Evolutionary conservation across 2,888 invertebrate species (phyloP).

Genomic region (Chrysolina haemoptera): DNA sequence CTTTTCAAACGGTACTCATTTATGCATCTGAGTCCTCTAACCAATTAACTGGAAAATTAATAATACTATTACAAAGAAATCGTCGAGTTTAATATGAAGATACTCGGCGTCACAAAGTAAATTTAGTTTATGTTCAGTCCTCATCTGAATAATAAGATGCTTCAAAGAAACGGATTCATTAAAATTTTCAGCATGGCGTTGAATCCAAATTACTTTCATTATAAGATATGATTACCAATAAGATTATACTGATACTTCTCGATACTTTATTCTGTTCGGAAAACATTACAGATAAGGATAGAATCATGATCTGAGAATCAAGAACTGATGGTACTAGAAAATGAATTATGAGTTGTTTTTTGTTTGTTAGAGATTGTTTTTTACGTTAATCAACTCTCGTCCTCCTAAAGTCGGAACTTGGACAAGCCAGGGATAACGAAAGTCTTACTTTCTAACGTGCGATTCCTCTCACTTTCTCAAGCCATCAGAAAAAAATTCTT

Average conservation of each 20-base stretch:
- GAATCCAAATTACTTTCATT: background rate
- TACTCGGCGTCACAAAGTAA: background rate
- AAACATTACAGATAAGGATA: no score
- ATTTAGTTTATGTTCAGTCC: background rate
- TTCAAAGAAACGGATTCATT: background rate
- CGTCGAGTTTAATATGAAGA: background rate
- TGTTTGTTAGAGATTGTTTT: no score
- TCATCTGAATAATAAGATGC: background rate
- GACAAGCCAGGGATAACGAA: no score
- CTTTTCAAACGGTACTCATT: background rate
- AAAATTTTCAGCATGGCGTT: background rate
- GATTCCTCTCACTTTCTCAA: no score
- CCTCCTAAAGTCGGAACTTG: no score
- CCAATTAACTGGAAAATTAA: background rate
- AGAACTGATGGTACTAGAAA: no score
- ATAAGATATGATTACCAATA: background rate
- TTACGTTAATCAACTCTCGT: no score
- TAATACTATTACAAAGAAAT: background rate
- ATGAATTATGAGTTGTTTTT: no score
- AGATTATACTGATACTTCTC: background rate
- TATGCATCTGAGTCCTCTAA: background rate
- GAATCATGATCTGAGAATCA: no score
- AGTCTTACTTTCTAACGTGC: no score
- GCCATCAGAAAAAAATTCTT: no score
- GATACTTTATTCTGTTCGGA: background rate